Percentiles rank a stretch among this genome's conserved stretches.
phyloP scores from a whole-genome alignment of 2,888 invertebrate genomes.

The Eupithecia exiguata region DNA sequence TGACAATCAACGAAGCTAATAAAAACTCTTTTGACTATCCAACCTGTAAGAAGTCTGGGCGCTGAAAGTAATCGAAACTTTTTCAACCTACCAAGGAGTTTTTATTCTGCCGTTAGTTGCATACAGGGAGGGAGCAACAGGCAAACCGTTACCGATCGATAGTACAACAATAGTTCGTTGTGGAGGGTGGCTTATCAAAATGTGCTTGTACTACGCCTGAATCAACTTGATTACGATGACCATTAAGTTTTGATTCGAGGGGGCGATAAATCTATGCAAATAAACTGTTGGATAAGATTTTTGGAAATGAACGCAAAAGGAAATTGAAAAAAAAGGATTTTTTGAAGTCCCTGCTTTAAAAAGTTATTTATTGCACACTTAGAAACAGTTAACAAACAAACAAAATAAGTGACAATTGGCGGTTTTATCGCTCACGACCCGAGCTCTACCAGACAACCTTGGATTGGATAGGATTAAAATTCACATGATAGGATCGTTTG shows the following conservation, averaged over 20 bases:
- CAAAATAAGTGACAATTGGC: no score
- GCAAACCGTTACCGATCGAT: conserved; percentile 35
- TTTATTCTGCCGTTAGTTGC: conserved; percentile 1
- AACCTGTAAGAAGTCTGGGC: neutral
- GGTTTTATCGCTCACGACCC: neutral
- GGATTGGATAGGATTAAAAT: neutral
- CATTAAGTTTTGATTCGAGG: conserved; percentile 26
- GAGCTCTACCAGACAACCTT: conserved; percentile 1
- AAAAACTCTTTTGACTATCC: neutral
- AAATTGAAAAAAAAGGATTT: no score
- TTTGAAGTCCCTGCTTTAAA: no score
- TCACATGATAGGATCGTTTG: neutral
- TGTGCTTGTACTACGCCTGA: conserved; percentile 12
- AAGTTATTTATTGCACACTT: no score
- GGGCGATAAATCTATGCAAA: conserved; percentile 1
- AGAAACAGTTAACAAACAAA: no score
- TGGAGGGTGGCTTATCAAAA: conserved; percentile 27
- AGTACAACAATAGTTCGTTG: conserved; percentile 6
- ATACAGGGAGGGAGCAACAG: conserved; percentile 10
- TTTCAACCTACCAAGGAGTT: no score
- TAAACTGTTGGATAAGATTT: neutral
- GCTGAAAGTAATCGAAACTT: neutral
- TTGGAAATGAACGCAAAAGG: neutral
- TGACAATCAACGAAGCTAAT: neutral
- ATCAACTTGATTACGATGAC: conserved; percentile 29